Percentiles rank a stretch among this genome's conserved stretches.
These are phyloP conservation scores for Ophioderma brevispina DNA, from an alignment of 35 echinoderm and acorn worm species.

Conservation along the genomic window DNA sequence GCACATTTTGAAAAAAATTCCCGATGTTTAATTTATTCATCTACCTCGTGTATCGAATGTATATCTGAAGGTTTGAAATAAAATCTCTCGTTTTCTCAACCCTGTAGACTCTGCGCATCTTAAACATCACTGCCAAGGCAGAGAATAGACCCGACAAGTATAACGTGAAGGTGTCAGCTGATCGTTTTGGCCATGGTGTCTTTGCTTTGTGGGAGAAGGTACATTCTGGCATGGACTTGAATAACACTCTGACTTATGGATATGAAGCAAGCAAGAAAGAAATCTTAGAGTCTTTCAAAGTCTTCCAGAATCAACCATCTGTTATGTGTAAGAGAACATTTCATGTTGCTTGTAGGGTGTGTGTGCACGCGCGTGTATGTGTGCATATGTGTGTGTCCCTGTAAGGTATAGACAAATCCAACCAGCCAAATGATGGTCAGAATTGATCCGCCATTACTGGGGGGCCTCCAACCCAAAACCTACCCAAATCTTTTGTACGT, in stretches of 20 bases:
- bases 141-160: not conserved
- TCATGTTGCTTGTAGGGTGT: no score
- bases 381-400: no score
- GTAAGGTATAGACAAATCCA: no score
- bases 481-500: no score
- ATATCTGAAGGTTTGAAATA: not conserved
- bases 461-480: no score
- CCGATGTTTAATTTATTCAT: no score
- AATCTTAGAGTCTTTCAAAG: constrained; percentile 3
- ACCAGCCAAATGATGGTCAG: no score
- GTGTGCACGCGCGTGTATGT: no score
- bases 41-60: no score
- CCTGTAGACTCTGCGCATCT: not conserved
- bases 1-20: no score
- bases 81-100: not conserved
- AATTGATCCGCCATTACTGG: no score
- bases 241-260: constrained; percentile 15
- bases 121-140: constrained; percentile 3
- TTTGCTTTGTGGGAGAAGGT: not conserved
- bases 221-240: not conserved
- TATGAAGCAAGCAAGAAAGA: constrained; percentile 15
- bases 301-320: not conserved
- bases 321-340: constrained; percentile 48
- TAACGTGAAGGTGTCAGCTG: not conserved
- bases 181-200: not conserved